Conservation (phyloP, 1,140 invertebrate genomes). For the Calephelis virginiensis region DNA sequence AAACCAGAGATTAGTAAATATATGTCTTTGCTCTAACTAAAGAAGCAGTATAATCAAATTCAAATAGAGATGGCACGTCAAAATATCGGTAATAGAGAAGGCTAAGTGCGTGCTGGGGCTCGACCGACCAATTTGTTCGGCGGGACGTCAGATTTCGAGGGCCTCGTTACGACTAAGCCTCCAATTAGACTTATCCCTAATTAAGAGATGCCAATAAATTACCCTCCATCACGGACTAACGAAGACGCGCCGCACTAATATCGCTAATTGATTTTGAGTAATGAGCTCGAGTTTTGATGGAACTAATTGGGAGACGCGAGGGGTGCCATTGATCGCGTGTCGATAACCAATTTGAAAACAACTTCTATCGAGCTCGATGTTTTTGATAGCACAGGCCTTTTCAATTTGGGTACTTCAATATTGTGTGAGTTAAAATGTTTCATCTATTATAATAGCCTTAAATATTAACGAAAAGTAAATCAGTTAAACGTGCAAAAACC, state of each 20-base stretch:
- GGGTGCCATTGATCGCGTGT: conserved; percentile 52
- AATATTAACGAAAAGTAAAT: too few relatives aligned
- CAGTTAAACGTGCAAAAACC: too few relatives aligned
- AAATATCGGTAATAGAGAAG: conserved; percentile 57
- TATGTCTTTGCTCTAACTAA: neutral
- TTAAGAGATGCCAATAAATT: conserved; percentile 81
- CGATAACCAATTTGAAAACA: conserved; percentile 31
- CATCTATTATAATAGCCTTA: too few relatives aligned
- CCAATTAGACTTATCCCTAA: conserved; percentile 81
- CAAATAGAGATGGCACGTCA: conserved; percentile 54
- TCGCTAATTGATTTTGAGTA: conserved; percentile 79
- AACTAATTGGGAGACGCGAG: conserved; percentile 61
- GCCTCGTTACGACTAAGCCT: conserved; percentile 79
- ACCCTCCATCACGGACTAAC: conserved; percentile 79
- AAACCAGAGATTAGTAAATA: too few relatives aligned
- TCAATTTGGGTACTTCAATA: conserved; percentile 21
- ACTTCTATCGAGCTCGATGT: conserved; percentile 21
- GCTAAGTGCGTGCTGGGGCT: conserved; percentile 52
- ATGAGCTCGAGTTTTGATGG: conserved; percentile 76
- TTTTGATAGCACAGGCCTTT: conserved; percentile 26
- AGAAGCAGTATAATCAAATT: neutral
- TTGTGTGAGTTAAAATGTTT: neutral
- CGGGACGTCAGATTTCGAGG: conserved; percentile 77
- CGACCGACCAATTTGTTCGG: conserved; percentile 72
- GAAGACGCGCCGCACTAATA: conserved; percentile 77